Percentiles rank a stretch among this genome's conserved stretches.
Conservation (phyloP, 1,140 invertebrate genomes). For the Drosophila mojavensis region DNA sequence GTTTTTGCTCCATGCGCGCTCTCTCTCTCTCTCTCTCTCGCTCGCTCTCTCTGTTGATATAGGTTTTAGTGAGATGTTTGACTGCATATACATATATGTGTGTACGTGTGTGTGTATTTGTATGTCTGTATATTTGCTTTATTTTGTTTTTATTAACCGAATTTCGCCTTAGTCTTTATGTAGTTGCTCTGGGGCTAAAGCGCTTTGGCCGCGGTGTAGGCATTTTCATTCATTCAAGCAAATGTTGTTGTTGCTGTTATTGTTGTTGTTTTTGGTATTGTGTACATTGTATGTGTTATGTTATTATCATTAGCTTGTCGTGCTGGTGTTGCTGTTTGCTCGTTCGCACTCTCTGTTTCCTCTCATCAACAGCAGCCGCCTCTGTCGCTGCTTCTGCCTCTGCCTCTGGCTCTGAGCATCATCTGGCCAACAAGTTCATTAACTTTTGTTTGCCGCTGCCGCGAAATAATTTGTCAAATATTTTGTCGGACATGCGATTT, state of each 20-base stretch:
- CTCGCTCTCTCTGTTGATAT: slow-evolving; percentile 37
- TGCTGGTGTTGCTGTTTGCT: slow-evolving; percentile 42
- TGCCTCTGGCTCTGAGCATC: not conserved
- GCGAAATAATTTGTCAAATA: slow-evolving; percentile 74
- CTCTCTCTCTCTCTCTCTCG: not conserved
- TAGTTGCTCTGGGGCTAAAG: slow-evolving; percentile 42
- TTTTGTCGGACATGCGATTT: slow-evolving; percentile 77
- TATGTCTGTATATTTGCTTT: not conserved
- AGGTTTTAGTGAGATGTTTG: slow-evolving; percentile 13
- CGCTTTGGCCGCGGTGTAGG: slow-evolving; percentile 51
- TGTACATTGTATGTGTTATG: slow-evolving; percentile 39
- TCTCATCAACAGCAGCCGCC: slow-evolving; percentile 11
- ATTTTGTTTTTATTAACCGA: slow-evolving; percentile 24
- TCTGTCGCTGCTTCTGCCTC: not conserved
- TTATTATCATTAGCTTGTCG: slow-evolving; percentile 72
- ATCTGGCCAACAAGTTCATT: slow-evolving; percentile 67
- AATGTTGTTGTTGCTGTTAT: slow-evolving; percentile 4
- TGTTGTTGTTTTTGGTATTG: slow-evolving; percentile 8
- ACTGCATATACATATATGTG: not conserved
- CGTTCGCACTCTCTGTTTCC: slow-evolving; percentile 25
- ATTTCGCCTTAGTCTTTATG: slow-evolving; percentile 24
- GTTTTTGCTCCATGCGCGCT: not conserved
- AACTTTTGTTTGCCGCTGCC: slow-evolving; percentile 55
- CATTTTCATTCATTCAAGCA: slow-evolving; percentile 74
- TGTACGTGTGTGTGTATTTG: no score